Evolutionary conservation across 2,888 invertebrate genomes (phyloP), one percentile per base, ranked within the genome.

Genomic region (Timema cristinae): DNA sequence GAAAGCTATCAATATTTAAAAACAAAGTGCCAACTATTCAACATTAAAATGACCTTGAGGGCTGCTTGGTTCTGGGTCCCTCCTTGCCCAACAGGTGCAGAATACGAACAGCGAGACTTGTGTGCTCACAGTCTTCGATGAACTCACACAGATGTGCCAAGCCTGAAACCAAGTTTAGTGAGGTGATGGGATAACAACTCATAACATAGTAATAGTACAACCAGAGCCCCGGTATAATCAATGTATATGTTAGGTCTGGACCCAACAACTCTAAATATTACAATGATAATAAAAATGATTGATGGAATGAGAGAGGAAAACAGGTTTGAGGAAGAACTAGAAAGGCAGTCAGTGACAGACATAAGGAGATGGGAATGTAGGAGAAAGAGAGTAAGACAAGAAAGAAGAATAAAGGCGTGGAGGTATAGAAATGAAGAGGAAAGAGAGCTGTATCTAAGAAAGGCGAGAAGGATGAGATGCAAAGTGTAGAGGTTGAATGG

Each of bases 81-180:
- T 99, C 99, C 74, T 95, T 91, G 0, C 99, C 99, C 0, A 99
- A 85, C 71, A 99, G 85, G 85, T 99, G 97, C 59, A 99, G 85
- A 77, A 99, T 98, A 50, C 97, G 88, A 0, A 98, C 98, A 5
- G 98, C 98, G 76, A 99, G 86, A 71, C 95, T 94, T 0, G 95
- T 93, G 81, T 99, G 98, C 79, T 99, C 99, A 80, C 99, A 99
- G 82, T 99, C 99, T 81, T 99, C 99, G 77, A 99, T 99, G 79
- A 99, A 99, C 83, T 99, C 99, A 80, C 99, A 99, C 5, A 99
- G 86, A 83, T 99, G 98, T 0, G 97, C 95, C 13, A 99, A 83
- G 13, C 88, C 87, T 85, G 67, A 61, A 73, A 69, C 11, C 66
- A 7, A 16, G n/a, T 52, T 52, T 52, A 11, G 10, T 52, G 10